These are phyloP conservation scores for Chrysogorgia sp. DNA, from an alignment of 92 coral and sea anemone species.

Conservation along the genomic window DNA sequence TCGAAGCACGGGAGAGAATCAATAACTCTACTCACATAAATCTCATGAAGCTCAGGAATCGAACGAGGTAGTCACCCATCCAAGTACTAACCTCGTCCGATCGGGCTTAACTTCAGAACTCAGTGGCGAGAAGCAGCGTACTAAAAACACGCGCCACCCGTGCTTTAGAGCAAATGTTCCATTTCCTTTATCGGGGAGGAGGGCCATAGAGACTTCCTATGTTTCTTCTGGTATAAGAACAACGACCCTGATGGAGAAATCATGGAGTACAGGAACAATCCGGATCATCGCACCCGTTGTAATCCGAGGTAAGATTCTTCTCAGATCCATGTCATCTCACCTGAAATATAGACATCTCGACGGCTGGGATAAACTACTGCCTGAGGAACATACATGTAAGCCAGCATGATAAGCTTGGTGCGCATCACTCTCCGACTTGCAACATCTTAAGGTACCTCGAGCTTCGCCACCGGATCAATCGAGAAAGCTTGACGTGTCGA, in stretches of 20 bases:
- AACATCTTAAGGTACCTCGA: constrained; percentile 45
- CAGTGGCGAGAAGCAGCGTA: no score
- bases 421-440: constrained; percentile 42
- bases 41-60: no score
- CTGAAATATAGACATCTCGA: constrained; percentile 48
- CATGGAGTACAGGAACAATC: constrained; percentile 51
- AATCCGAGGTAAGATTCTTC: no score
- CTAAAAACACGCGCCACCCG: no score
- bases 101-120: no score
- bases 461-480: constrained; percentile 33
- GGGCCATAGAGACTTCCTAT: constrained; percentile 51
- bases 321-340: constrained; percentile 53
- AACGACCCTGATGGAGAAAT: constrained; percentile 54
- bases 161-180: constrained; percentile 64
- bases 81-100: no score
- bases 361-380: constrained; percentile 37
- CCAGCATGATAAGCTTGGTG: constrained; percentile 59
- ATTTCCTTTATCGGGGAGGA: constrained; percentile 50
- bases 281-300: constrained; percentile 60
- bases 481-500: constrained; percentile 22
- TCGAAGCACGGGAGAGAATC: no score
- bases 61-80: no score
- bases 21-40: no score
- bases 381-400: constrained; percentile 53
- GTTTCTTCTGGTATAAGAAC: constrained; percentile 58